Base-by-base conservation (phyloP, 2,797 vertebrate genomes). In the Pangasius sanitwongsei region DNA sequence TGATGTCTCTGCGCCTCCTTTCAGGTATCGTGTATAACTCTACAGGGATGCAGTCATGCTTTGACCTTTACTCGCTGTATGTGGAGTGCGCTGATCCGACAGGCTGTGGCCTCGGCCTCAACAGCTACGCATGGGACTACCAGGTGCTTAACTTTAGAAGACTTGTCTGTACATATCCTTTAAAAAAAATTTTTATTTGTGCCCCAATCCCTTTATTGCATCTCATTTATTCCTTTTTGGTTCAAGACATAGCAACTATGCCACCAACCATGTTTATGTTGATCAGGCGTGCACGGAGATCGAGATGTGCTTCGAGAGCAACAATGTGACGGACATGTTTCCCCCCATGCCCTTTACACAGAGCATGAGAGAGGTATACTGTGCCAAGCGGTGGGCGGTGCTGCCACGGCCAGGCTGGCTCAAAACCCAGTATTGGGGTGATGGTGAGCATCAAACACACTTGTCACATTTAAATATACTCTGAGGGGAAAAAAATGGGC, bases 41-140 rank as follows among this genome's bases (percentile, higher is more conserved):
- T 0, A 97, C 97, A 0, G 96, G 97, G 23, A 31, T 7, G 0
- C 91, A 93, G 50, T 65, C 8, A 6, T 99, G 98, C 82, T 98
- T 95, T 0, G 95, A 98, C 92, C 92, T 97, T 74, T 97, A 98
- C 92, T 92, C 1, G 34, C 94, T 97, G 83, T 99, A 97, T 89
- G 92, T 92, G 87, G 92, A 96, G 90, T 99, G 98, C 72, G 96
- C 98, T 0, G 98, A 99, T 92, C 98, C 98, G 57, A 99, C 98
- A 0, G 98, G 98, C 89, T 99, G 98, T 0, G 98, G 98, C 72
- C 91, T 89, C 0, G 98, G 98, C 57, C 86, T 91, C 0, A 6
- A 97, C 0, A 97, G 98, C 0, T 65, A 95, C 89, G 98, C 98
- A n/a, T 99, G 98, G 98, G 98, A 99, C 94, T 99, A 98, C 90